phyloP scores from a whole-genome alignment of 2,888 invertebrate species.

The Latrodectus hesperus region DNA sequence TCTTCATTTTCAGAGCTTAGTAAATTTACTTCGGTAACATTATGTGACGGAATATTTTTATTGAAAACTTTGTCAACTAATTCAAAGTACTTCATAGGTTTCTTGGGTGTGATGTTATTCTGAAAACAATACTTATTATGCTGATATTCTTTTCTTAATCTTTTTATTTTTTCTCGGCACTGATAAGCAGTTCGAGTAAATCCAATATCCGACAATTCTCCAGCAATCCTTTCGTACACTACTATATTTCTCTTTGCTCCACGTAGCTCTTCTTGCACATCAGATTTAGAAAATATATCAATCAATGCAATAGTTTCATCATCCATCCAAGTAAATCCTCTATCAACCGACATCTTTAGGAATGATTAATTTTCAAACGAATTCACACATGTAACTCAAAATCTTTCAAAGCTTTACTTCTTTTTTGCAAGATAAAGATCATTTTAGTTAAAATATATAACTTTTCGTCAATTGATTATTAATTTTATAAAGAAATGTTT shows the following conservation, averaged over 20 bases:
- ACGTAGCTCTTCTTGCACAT: conserved; percentile 57
- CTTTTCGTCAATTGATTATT: too few relatives aligned
- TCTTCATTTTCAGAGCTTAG: conserved; percentile 59
- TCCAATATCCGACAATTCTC: conserved; percentile 52
- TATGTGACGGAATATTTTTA: conserved; percentile 15
- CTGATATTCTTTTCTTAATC: conserved; percentile 60
- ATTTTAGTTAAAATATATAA: too few relatives aligned
- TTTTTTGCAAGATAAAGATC: too few relatives aligned
- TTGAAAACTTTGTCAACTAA: conserved; percentile 60
- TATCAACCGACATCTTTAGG: conserved; percentile 59
- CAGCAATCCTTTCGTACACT: conserved; percentile 56
- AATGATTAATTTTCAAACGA: background rate
- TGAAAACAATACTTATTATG: conserved; percentile 43
- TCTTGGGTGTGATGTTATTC: conserved; percentile 38
- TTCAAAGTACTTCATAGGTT: conserved; percentile 62
- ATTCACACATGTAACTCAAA: background rate
- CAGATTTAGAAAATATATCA: conserved; percentile 57
- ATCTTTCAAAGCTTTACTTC: too few relatives aligned
- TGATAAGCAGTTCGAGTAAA: conserved; percentile 61
- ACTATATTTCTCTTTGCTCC: conserved; percentile 54
- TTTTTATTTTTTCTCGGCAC: conserved; percentile 64
- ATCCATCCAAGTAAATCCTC: conserved; percentile 67
- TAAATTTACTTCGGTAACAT: background rate
- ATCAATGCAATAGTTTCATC: conserved; percentile 59
- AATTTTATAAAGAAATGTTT: too few relatives aligned